Percentiles rank a stretch among this genome's conserved stretches.
phyloP scores from a whole-genome alignment of 2,888 invertebrate species.

The Helobdella robusta region DNA sequence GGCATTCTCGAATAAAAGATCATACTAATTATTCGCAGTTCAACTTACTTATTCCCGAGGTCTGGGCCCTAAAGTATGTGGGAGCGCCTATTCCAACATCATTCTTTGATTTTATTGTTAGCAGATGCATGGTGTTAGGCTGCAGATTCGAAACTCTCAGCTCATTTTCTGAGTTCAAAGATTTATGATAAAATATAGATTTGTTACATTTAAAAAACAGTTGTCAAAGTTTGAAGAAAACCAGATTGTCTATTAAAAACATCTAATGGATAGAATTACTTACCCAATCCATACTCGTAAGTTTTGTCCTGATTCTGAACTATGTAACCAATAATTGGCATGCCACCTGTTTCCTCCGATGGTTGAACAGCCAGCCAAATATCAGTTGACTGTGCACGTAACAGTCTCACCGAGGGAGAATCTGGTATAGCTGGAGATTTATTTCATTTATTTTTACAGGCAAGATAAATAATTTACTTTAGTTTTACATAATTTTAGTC shows the following conservation, averaged over 20 bases:
- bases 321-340: constrained; percentile 22
- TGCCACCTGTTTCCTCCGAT: constrained; percentile 12
- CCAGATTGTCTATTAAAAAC: background rate
- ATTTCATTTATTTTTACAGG: no score
- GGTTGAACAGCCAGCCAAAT: constrained; percentile 3
- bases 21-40: no score
- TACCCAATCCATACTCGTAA: constrained; percentile 9
- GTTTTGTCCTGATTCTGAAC: constrained; percentile 7
- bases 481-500: background rate
- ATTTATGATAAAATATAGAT: no score
- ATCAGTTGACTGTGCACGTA: constrained; percentile 1
- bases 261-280: background rate
- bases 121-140: constrained; percentile 11
- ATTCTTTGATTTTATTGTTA: constrained; percentile 16
- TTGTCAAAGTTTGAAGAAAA: background rate
- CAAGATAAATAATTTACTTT: background rate
- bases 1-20: background rate
- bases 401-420: background rate
- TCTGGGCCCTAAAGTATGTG: background rate
- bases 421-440: constrained; percentile 8
- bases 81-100: constrained; percentile 2
- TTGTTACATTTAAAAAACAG: background rate
- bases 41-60: constrained; percentile 9
- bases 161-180: background rate
- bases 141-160: background rate